Conservation (phyloP, 2,113 vertebrate genomes). For the Melierax canorus region DNA sequence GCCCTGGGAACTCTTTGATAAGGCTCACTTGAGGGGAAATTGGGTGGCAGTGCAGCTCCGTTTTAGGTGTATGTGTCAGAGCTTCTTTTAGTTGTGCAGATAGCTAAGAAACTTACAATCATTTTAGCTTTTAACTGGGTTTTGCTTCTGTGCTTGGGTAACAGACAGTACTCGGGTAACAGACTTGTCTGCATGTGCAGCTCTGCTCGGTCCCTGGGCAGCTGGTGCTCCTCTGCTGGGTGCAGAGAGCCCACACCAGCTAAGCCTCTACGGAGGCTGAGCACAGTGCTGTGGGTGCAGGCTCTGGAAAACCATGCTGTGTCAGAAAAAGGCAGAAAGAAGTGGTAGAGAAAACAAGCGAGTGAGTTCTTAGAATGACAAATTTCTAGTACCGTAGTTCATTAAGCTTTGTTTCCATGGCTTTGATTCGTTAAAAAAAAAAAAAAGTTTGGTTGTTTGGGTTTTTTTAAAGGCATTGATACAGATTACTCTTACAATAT, state of each 20-base stretch:
- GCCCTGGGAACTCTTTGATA: not conserved
- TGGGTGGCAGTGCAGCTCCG: not conserved
- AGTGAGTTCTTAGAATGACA: not conserved
- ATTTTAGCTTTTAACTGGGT: not conserved
- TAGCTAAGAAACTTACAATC: not conserved
- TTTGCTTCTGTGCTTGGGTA: not conserved
- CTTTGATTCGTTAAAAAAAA: not conserved
- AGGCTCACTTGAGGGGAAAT: not conserved
- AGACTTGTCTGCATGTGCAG: rapidly evolving
- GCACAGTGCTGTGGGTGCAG: no score
- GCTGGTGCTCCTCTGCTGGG: not conserved
- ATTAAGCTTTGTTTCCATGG: not conserved
- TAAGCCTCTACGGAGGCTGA: not conserved
- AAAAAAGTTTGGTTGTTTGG: not conserved
- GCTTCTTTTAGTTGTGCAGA: not conserved
- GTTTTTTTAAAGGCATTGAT: not conserved
- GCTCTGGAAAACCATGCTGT: not conserved
- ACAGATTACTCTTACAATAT: not conserved
- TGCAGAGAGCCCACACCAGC: not conserved
- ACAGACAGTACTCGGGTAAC: not conserved
- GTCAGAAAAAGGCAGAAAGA: not conserved
- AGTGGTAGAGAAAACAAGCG: not conserved
- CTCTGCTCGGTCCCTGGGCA: not conserved
- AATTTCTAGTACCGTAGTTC: not conserved
- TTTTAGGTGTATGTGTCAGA: not conserved